These are phyloP conservation scores for Cataglyphis livida DNA, from an alignment of 2,888 invertebrate species.

Conservation along the genomic window DNA sequence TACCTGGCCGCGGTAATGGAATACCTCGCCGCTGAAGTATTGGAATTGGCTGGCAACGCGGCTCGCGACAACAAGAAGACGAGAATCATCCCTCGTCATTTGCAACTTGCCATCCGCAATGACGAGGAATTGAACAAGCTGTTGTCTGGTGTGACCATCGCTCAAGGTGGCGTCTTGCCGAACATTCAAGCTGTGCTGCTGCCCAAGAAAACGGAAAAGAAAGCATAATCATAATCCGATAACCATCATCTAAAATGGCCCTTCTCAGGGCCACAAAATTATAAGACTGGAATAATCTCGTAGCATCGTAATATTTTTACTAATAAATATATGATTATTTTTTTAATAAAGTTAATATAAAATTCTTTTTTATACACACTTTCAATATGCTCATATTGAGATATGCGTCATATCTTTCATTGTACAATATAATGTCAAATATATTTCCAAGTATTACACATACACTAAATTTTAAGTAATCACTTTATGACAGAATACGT, in stretches of 20 bases:
- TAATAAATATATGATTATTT: too few relatives aligned
- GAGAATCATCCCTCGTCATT: constrained; percentile 82
- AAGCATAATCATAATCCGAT: constrained; percentile 59
- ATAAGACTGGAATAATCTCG: constrained; percentile 18
- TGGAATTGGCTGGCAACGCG: constrained; percentile 90
- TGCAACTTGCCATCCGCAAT: constrained; percentile 91
- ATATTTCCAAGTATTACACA: background rate
- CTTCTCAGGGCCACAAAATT: constrained; percentile 69
- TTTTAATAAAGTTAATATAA: background rate
- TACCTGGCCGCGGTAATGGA: constrained; percentile 88
- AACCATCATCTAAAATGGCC: constrained; percentile 61
- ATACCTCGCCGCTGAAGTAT: constrained; percentile 90
- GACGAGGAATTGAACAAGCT: constrained; percentile 93
- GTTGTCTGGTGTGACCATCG: constrained; percentile 92
- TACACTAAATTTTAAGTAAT: background rate
- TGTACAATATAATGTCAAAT: background rate
- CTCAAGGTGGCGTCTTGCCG: constrained; percentile 94
- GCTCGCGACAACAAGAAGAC: constrained; percentile 90
- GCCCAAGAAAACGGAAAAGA: constrained; percentile 71
- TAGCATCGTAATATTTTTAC: background rate
- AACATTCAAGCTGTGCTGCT: constrained; percentile 89
- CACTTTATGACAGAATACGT: background rate
- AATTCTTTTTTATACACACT: background rate
- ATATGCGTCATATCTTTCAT: background rate
- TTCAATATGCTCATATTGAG: background rate